Evolutionary conservation across 2,797 vertebrate species (phyloP), one percentile per base, ranked within the genome.

Genomic region (Falco rusticolus): DNA sequence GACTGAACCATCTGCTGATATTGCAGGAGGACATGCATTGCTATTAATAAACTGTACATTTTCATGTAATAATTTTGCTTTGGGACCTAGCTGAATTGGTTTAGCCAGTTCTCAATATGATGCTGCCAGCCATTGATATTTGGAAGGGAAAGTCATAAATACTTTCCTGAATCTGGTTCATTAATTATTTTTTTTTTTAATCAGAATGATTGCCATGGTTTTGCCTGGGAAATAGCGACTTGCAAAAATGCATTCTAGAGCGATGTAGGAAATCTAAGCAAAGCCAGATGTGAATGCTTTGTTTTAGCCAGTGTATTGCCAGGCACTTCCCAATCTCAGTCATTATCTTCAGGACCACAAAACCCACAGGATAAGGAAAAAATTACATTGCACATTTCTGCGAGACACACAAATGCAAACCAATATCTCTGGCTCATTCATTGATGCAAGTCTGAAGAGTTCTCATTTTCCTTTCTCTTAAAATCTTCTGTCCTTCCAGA

Each of bases 301-400:
- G 34, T 64, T 91, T 79, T 16, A 95, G 87, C 47, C 85, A 86
- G 29, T 34, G 63, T 45, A 47, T 69, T 94, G 95, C 87, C 84
- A 96, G 60, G 82, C 84, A 65, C 65, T 50, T 95, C 87, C 80
- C 89, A 78, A 16, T 50, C 57, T 66, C 72, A 68, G 59, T 21
- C 82, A 90, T 33, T 43, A 25, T 57, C 90, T 92, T 93, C 78
- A 91, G 71, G 59, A 77, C 76, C 68, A 93, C 86, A 89, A 82
- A 95, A 87, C 50, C 76, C 89, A 94, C 69, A 94, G 91, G 57
- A 85, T 21, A 66, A 79, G 78, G 90, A 29, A 79, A 87, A 91
- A 95, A 85, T 45, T 17, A 74, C 50, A 88, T 3, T 77, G 37
- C 70, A 47, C 70, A 70, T 84, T 92, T 95, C 48, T 93, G 56